phyloP scores from a whole-genome alignment of 2,888 invertebrate genomes.

The Melolontha melolontha region DNA sequence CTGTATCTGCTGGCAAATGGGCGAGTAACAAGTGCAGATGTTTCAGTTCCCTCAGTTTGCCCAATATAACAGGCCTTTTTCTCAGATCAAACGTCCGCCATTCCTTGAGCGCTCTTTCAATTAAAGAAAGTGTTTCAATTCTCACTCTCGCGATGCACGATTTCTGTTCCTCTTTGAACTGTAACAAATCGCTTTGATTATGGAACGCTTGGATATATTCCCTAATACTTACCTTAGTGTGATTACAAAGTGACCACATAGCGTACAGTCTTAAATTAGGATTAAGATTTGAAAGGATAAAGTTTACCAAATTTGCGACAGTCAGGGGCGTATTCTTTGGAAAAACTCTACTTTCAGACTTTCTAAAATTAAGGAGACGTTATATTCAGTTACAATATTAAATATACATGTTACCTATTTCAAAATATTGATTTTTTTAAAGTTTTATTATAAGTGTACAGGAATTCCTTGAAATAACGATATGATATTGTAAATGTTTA shows the following conservation, averaged over 20 bases:
- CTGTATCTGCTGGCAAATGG: slow-evolving; percentile 52
- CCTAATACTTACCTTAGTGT: slow-evolving; percentile 62
- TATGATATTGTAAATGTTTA: too few species aligned
- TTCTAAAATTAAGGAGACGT: slow-evolving; percentile 65
- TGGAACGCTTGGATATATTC: slow-evolving; percentile 23
- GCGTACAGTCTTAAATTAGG: slow-evolving; percentile 68
- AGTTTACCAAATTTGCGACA: slow-evolving; percentile 76
- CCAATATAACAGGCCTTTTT: slow-evolving; percentile 55
- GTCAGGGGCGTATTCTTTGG: slow-evolving; percentile 74
- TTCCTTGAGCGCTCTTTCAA: slow-evolving; percentile 68
- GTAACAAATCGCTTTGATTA: slow-evolving; percentile 11
- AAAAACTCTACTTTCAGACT: slow-evolving; percentile 78
- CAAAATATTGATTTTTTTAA: too few species aligned
- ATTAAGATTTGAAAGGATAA: slow-evolving; percentile 78
- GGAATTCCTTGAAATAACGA: too few species aligned
- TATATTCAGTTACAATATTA: too few species aligned
- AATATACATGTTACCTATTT: too few species aligned
- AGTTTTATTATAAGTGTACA: too few species aligned
- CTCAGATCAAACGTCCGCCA: slow-evolving; percentile 65
- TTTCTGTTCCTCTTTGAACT: slow-evolving; percentile 63
- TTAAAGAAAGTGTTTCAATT: slow-evolving; percentile 67
- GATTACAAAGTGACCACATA: slow-evolving; percentile 69
- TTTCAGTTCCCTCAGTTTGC: slow-evolving; percentile 59
- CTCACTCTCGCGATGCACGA: slow-evolving; percentile 68
- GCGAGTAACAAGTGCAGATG: slow-evolving; percentile 61